These are phyloP conservation scores for Xiphophorus hellerii DNA, from an alignment of 2,113 vertebrate species.

Conservation along the genomic window DNA sequence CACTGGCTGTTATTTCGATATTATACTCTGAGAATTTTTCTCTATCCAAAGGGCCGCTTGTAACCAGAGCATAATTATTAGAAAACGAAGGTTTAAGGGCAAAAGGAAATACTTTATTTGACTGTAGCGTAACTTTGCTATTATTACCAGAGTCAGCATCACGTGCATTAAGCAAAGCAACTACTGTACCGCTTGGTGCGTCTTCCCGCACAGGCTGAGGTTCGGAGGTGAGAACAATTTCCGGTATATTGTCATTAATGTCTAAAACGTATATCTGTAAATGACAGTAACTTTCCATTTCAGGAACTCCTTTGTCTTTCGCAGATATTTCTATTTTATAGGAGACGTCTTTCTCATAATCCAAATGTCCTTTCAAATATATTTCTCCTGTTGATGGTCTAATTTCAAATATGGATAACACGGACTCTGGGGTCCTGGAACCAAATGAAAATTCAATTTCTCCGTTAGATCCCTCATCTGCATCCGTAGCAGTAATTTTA, in stretches of 20 bases:
- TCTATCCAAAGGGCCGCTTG: too few relatives aligned
- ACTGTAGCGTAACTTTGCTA: too few relatives aligned
- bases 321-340: constrained; percentile 61
- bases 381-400: constrained; percentile 62
- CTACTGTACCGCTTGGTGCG: too few relatives aligned
- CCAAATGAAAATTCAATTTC: constrained; percentile 66
- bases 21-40: too few relatives aligned
- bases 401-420: constrained; percentile 54
- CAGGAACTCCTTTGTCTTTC: constrained; percentile 60
- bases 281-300: constrained; percentile 71
- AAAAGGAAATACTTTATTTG: neutral
- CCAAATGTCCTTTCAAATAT: constrained; percentile 53
- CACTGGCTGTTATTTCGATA: too few relatives aligned
- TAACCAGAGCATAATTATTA: too few relatives aligned
- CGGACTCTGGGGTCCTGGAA: constrained; percentile 35
- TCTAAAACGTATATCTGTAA: constrained; percentile 71
- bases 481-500: constrained; percentile 74
- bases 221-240: constrained; percentile 64
- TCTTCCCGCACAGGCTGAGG: constrained; percentile 29
- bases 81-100: too few relatives aligned
- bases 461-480: constrained; percentile 72
- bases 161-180: too few relatives aligned
- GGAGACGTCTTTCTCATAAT: constrained; percentile 50
- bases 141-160: too few relatives aligned
- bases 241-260: constrained; percentile 74